A percentile compares a stretch with the other conserved stretches of the same genome.
These are phyloP conservation scores for Agriotes lineatus DNA, from an alignment of 2,888 invertebrate species.

Conservation along the genomic window DNA sequence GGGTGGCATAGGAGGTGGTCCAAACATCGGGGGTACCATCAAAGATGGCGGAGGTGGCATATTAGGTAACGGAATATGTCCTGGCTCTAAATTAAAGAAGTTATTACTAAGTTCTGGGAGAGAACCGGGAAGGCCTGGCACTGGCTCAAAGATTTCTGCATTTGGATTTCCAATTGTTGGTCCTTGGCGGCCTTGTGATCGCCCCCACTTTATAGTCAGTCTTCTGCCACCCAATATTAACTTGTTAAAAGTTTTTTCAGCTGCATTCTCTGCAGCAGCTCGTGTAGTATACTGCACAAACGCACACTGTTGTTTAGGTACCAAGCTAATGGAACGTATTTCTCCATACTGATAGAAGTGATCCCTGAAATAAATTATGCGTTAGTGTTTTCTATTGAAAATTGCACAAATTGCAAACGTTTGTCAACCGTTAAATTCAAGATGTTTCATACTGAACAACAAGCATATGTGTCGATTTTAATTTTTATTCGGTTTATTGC, in stretches of 20 bases:
- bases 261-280: constrained; percentile 91
- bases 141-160: constrained; percentile 75
- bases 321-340: constrained; percentile 92
- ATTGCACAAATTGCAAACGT: no score
- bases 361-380: no score
- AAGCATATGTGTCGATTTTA: no score
- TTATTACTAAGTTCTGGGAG: constrained; percentile 76
- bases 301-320: constrained; percentile 94
- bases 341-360: constrained; percentile 99
- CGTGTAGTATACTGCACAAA: constrained; percentile 97
- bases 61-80: constrained; percentile 65
- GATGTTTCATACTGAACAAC: no score
- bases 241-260: constrained; percentile 96
- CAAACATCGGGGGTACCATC: constrained; percentile 73
- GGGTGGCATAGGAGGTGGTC: constrained; percentile 70
- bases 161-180: constrained; percentile 67
- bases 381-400: no score
- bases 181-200: constrained; percentile 86
- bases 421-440: no score
- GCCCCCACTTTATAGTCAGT: constrained; percentile 98
- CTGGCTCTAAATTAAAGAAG: constrained; percentile 75
- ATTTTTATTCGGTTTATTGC: no score
- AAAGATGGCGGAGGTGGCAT: constrained; percentile 66
- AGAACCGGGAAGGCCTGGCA: constrained; percentile 82
- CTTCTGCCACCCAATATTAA: constrained; percentile 85